Evolutionary conservation across 2,888 invertebrate genomes (phyloP).

Genomic region (Rhabditoides inermis): DNA sequence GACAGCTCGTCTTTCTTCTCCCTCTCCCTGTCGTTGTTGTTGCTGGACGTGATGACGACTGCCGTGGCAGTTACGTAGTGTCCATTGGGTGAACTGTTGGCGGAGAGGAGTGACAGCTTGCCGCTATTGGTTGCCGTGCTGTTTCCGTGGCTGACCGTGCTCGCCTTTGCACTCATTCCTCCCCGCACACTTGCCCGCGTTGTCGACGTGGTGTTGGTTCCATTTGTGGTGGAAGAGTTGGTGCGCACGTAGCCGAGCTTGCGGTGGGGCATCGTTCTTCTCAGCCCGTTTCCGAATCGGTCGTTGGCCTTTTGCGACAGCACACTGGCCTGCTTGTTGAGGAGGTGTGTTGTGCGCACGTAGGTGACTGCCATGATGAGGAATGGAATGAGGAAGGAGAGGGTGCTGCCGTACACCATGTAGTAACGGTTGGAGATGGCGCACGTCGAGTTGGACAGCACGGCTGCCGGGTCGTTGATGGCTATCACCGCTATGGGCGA

Average conservation of each 20-base stretch:
- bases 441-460: constrained; percentile 54
- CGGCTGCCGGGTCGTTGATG: constrained; percentile 56
- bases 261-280: constrained; percentile 40
- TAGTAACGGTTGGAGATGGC: constrained; percentile 52
- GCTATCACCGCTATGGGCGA: constrained; percentile 66
- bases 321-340: constrained; percentile 60
- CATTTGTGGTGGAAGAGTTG: constrained; percentile 13
- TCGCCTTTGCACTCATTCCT: not conserved
- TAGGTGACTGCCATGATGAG: constrained; percentile 91
- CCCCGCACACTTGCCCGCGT: not conserved
- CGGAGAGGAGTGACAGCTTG: not conserved
- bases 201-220: not conserved
- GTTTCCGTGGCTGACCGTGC: not conserved
- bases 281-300: constrained; percentile 35
- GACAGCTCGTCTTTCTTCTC: too few species aligned
- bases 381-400: constrained; percentile 89
- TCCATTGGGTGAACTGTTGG: not conserved
- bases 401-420: constrained; percentile 68
- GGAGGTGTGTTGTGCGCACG: constrained; percentile 75
- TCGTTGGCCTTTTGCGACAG: constrained; percentile 35
- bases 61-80: not conserved
- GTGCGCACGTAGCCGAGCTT: constrained; percentile 36
- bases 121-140: not conserved
- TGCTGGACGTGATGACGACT: too few species aligned
- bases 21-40: too few species aligned